Evolutionary conservation across 2,113 vertebrate genomes (phyloP), one percentile per base, ranked within the genome.

Genomic region (Tupaia tana): DNA sequence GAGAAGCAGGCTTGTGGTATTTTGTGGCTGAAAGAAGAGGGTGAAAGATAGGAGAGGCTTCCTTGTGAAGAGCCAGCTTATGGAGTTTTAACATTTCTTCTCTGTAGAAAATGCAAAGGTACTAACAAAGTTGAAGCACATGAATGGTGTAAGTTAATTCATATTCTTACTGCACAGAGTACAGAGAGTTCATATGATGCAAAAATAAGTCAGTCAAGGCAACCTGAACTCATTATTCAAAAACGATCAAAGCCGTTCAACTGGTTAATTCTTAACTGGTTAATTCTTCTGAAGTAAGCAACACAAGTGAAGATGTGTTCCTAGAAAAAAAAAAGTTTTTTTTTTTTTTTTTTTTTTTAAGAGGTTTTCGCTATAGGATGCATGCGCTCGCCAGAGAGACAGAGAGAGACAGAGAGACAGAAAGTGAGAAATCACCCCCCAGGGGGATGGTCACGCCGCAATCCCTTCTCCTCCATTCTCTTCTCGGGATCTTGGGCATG

Each of bases 291-390:
- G 43, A 91, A 66, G 19, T 29, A 69, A 64, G 71, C 43, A 11
- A 25, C 31, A 73, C 43, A n/a, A 66, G 78, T 84, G 54, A 78
- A 66, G 66, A 61, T 12, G 10, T 15, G 3, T 67, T 90, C 77
- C 66, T 31, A 96, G 75, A 25, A 34, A 29, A 87, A 86, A 61
- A 54, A n/a, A n/a, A n/a, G n/a, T n/a, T n/a, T n/a, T n/a, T n/a
- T n/a, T n/a, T n/a, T n/a, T n/a, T n/a, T n/a, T n/a, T n/a, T n/a
- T n/a, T n/a, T n/a, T n/a, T n/a, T n/a, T n/a, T n/a, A n/a, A n/a
- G n/a, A n/a, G n/a, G n/a, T n/a, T n/a, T n/a, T n/a, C n/a, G n/a
- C n/a, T n/a, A n/a, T n/a, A n/a, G n/a, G n/a, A n/a, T n/a, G n/a
- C n/a, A n/a, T n/a, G n/a, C n/a, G n/a, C n/a, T n/a, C n/a, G n/a